phyloP scores from a whole-genome alignment of 30 jellyfish, hydroid and myxozoan genomes.

The Chrysaora quinquecirrha region DNA sequence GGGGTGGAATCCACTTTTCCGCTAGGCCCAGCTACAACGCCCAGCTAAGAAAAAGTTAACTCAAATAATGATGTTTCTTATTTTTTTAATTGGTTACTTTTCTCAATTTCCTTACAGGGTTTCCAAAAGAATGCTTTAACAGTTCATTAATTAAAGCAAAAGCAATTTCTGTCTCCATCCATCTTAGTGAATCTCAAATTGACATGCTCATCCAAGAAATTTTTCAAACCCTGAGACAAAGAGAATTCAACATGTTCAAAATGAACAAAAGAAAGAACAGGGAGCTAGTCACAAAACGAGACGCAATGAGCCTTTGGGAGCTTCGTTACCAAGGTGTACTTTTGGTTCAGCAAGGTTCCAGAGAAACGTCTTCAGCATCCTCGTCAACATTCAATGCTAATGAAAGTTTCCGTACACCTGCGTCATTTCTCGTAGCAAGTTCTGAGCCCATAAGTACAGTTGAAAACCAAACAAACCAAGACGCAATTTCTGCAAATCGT shows the following conservation, averaged over 20 bases:
- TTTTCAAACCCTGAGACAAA: constrained; percentile 18
- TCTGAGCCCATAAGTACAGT: not conserved
- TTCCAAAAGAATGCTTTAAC: constrained; percentile 39
- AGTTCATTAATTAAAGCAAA: constrained; percentile 2
- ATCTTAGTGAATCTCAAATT: constrained; percentile 27
- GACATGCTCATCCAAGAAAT: constrained; percentile 8
- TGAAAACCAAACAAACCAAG: not conserved
- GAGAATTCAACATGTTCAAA: constrained; percentile 28
- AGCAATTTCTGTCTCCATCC: constrained; percentile 23
- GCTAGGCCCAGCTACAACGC: not conserved
- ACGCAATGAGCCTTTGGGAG: constrained; percentile 19
- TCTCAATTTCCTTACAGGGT: constrained; percentile 8
- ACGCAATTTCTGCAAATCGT: not conserved
- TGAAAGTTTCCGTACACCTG: not conserved
- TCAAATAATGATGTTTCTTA: not conserved
- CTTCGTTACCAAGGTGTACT: constrained; percentile 19
- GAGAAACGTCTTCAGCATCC: too few relatives aligned
- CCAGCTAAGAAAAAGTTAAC: not conserved
- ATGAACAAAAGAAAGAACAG: constrained; percentile 28
- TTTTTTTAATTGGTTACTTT: not conserved
- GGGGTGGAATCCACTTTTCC: not conserved
- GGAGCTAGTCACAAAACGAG: constrained; percentile 5
- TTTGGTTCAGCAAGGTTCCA: constrained; percentile 13
- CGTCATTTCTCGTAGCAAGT: not conserved
- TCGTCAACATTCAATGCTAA: not conserved